phyloP scores from a whole-genome alignment of 2,797 vertebrate species.

The Cryptoblepharus egeriae region DNA sequence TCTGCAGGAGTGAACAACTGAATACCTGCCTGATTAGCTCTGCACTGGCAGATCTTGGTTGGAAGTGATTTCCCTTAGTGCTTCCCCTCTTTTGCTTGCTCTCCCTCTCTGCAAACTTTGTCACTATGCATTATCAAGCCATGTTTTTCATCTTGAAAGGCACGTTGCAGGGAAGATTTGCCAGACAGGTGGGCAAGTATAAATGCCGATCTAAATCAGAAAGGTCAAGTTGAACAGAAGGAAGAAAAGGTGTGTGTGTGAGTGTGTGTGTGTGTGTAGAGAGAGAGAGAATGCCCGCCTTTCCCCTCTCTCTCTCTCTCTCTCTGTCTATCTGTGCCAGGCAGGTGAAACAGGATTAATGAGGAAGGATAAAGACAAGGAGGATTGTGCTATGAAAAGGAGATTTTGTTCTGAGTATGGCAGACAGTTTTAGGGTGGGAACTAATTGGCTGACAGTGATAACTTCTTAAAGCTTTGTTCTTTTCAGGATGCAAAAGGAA shows the following conservation, averaged over 20 bases:
- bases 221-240: slow-evolving; percentile 69
- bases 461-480: slow-evolving; percentile 68
- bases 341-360: slow-evolving; percentile 69
- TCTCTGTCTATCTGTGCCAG: slow-evolving; percentile 55
- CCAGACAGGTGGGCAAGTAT: slow-evolving; percentile 71
- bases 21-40: slow-evolving; percentile 94
- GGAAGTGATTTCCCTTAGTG: slow-evolving; percentile 74
- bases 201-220: slow-evolving; percentile 65
- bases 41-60: slow-evolving; percentile 72
- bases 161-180: slow-evolving; percentile 57
- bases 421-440: slow-evolving; percentile 58
- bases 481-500: slow-evolving; percentile 67
- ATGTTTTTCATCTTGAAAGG: slow-evolving; percentile 70
- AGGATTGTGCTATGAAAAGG: slow-evolving; percentile 65
- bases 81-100: slow-evolving; percentile 65
- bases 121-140: slow-evolving; percentile 63
- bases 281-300: background rate
- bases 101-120: slow-evolving; percentile 62
- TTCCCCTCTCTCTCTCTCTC: background rate
- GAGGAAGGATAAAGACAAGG: slow-evolving; percentile 65
- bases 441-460: slow-evolving; percentile 70
- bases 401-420: slow-evolving; percentile 62
- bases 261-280: background rate
- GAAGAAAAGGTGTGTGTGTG: slow-evolving; percentile 25
- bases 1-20: slow-evolving; percentile 88